Percentiles rank a stretch among this genome's conserved stretches.
Conservation (phyloP, 2,888 invertebrate genomes). For the Lasioglossum morio region DNA sequence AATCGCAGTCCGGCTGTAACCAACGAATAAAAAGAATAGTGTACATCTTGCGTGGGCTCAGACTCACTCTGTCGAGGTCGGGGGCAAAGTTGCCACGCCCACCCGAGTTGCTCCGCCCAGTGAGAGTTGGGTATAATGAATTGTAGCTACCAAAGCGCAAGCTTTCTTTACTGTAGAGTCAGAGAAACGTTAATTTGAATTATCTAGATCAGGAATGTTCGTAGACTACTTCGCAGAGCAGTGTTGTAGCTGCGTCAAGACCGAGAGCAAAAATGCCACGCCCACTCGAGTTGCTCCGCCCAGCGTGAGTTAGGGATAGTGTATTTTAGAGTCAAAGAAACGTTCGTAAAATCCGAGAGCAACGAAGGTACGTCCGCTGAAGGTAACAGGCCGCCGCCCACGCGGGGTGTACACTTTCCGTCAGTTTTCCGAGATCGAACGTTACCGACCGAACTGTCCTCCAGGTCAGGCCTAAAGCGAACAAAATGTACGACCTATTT, state of each 20-base stretch:
- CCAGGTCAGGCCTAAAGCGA: constrained; percentile 5
- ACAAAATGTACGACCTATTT: neutral
- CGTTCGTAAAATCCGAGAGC: neutral
- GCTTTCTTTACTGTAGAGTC: neutral
- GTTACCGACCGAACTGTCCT: neutral
- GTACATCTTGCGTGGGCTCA: neutral
- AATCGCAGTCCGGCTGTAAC: neutral
- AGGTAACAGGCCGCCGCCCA: neutral
- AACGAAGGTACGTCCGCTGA: neutral
- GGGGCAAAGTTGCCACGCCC: neutral
- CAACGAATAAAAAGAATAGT: neutral
- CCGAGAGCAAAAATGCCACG: neutral
- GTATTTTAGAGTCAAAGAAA: neutral
- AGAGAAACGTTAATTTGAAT: neutral
- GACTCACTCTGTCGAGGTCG: neutral
- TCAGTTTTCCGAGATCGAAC: constrained; percentile 2
- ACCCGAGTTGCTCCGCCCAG: neutral
- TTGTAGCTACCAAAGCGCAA: neutral
- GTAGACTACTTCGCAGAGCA: neutral
- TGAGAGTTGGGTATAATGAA: neutral
- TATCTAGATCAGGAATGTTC: neutral
- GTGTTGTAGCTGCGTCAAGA: neutral
- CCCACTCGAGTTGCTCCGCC: neutral
- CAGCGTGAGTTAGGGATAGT: accelerated
- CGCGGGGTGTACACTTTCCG: neutral